phyloP scores from a whole-genome alignment of 53 echinoderm and acorn worm species.

The Crossaster papposus region DNA sequence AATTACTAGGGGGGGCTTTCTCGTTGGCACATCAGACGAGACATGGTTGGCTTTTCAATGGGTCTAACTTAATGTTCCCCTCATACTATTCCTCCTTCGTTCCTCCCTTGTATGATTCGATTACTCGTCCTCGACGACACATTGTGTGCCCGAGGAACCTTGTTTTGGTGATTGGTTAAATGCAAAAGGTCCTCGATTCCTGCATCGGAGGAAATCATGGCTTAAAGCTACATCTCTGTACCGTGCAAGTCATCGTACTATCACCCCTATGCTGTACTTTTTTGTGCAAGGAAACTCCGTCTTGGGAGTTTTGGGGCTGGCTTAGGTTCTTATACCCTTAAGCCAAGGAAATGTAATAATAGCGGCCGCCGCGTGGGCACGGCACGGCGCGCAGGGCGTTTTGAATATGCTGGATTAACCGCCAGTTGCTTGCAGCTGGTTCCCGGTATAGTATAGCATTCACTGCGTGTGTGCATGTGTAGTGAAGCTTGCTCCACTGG shows the following conservation, averaged over 20 bases:
- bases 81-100: background rate
- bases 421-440: conserved; percentile 14
- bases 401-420: conserved; percentile 9
- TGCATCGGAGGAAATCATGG: background rate
- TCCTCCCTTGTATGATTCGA: conserved; percentile 16
- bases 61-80: background rate
- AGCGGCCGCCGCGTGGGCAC: background rate
- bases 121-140: conserved; percentile 30
- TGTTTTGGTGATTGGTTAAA: conserved; percentile 27
- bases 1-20: background rate
- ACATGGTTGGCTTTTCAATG: background rate
- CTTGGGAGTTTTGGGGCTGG: background rate
- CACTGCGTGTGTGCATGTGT: background rate
- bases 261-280: background rate
- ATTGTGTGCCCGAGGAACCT: conserved; percentile 25
- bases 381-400: background rate
- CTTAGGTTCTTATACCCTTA: background rate
- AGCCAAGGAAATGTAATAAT: background rate
- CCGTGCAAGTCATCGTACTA: background rate
- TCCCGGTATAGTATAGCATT: background rate
- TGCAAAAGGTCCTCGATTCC: background rate
- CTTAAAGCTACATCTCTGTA: conserved; percentile 12
- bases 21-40: background rate
- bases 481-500: background rate
- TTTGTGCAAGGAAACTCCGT: background rate